A percentile compares a stretch with the other conserved stretches of the same genome.
Evolutionary conservation across 64 coral and sea anemone genomes (phyloP).

Genomic region (Hydrozoanthus tunicans): DNA sequence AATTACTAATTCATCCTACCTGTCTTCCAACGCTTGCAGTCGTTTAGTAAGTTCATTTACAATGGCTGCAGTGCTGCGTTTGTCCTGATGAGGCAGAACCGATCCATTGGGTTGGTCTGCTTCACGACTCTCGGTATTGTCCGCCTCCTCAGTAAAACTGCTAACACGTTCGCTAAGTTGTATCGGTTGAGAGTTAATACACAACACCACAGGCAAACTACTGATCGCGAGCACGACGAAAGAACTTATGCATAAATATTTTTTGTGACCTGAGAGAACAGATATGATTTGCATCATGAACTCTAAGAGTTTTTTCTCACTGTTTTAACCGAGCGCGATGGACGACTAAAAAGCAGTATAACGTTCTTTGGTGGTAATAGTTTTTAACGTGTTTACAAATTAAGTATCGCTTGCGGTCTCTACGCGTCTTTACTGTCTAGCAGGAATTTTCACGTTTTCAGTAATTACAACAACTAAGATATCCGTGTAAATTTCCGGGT

Average conservation of each 20-base stretch:
- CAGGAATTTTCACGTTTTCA: constrained; percentile 22
- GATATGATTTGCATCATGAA: too few species aligned
- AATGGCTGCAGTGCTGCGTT: not conserved
- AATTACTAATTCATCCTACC: not conserved
- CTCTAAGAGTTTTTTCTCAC: too few species aligned
- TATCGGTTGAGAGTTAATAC: not conserved
- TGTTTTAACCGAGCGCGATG: too few species aligned
- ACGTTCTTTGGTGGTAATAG: too few species aligned
- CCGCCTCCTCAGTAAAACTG: not conserved
- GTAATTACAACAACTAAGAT: not conserved
- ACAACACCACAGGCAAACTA: not conserved
- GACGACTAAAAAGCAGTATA: too few species aligned
- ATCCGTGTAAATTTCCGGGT: not conserved
- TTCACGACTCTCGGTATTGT: not conserved
- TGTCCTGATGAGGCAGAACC: not conserved
- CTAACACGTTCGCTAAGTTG: constrained; percentile 15
- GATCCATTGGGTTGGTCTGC: not conserved
- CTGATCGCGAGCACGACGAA: not conserved
- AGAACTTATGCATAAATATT: not conserved
- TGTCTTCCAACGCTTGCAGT: constrained; percentile 26
- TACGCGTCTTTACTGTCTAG: not conserved
- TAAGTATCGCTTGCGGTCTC: too few species aligned
- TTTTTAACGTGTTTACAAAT: too few species aligned
- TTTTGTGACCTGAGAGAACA: too few species aligned
- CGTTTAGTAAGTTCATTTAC: not conserved